Evolutionary conservation across 2,797 vertebrate species (phyloP).

Genomic region (Benthosema pterotum): DNA sequence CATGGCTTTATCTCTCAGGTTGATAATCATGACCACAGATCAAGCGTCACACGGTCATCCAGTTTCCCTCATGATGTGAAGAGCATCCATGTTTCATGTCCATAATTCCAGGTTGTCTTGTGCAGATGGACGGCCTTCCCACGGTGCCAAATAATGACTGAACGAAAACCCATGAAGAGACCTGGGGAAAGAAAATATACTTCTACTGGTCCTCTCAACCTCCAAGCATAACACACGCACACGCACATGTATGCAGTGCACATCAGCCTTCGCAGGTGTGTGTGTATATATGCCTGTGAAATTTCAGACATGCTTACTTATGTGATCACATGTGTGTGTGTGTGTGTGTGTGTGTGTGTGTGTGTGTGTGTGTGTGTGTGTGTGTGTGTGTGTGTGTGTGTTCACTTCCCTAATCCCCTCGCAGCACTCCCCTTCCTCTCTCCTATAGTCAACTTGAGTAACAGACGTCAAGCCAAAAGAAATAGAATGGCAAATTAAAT

Average conservation of each 20-base stretch:
- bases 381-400: constrained; percentile 4
- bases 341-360: constrained; percentile 5
- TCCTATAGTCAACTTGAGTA: constrained; percentile 19
- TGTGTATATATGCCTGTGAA: background rate
- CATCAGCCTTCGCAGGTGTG: too few species aligned
- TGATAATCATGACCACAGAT: too few species aligned
- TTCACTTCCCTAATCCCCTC: background rate
- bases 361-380: constrained; percentile 8
- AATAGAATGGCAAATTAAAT: constrained; percentile 29
- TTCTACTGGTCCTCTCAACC: background rate
- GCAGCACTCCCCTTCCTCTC: constrained; percentile 13
- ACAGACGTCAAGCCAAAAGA: constrained; percentile 37
- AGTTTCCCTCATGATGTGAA: too few species aligned
- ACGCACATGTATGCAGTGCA: background rate
- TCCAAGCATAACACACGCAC: constrained; percentile 6
- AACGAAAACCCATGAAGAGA: too few species aligned
- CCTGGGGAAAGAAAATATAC: background rate
- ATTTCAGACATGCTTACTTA: background rate
- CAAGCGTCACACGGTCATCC: too few species aligned
- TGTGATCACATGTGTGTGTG: constrained; percentile 3
- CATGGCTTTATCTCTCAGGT: too few species aligned
- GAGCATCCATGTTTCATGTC: background rate
- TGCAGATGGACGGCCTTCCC: background rate
- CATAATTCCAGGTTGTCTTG: background rate
- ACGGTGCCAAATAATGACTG: too few species aligned